Evolutionary conservation across 2,888 invertebrate genomes (phyloP).

Genomic region (Habroteleia sp.): DNA sequence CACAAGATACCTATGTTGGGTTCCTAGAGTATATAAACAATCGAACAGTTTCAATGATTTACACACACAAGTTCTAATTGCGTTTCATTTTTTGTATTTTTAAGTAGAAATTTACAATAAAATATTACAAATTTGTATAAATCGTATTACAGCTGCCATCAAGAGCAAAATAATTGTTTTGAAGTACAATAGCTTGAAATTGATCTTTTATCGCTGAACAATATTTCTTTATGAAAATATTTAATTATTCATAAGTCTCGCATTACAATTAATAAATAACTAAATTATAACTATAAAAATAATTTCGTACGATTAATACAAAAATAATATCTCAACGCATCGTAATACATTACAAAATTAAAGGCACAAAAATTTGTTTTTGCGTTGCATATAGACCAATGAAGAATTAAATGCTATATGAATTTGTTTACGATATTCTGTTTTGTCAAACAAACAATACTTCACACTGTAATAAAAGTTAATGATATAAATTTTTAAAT

Average conservation of each 20-base stretch:
- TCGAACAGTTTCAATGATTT: constrained; percentile 63
- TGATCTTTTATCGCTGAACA: constrained; percentile 1
- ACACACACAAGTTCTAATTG: constrained; percentile 62
- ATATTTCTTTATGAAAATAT: constrained; percentile 10
- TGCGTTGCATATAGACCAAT: constrained; percentile 41
- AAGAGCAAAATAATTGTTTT: too few species aligned
- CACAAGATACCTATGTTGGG: constrained; percentile 73
- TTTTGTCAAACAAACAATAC: too few species aligned
- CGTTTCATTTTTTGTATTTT: constrained; percentile 49
- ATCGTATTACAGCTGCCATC: constrained; percentile 75
- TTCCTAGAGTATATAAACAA: constrained; percentile 66
- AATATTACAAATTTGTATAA: constrained; percentile 70
- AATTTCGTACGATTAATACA: constrained; percentile 17
- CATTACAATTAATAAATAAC: constrained; percentile 13
- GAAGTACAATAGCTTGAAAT: constrained; percentile 10
- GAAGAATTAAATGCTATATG: constrained; percentile 44
- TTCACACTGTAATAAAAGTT: too few species aligned
- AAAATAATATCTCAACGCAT: constrained; percentile 48
- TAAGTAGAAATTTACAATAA: constrained; percentile 59
- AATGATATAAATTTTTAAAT: constrained; percentile 32
- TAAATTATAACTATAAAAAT: constrained; percentile 17
- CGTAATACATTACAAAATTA: constrained; percentile 16
- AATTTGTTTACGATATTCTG: background rate
- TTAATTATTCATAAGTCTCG: constrained; percentile 54
- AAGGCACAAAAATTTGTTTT: too few species aligned